Base-by-base conservation (phyloP, 2,888 invertebrate genomes). In the Tribolium freemani region DNA sequence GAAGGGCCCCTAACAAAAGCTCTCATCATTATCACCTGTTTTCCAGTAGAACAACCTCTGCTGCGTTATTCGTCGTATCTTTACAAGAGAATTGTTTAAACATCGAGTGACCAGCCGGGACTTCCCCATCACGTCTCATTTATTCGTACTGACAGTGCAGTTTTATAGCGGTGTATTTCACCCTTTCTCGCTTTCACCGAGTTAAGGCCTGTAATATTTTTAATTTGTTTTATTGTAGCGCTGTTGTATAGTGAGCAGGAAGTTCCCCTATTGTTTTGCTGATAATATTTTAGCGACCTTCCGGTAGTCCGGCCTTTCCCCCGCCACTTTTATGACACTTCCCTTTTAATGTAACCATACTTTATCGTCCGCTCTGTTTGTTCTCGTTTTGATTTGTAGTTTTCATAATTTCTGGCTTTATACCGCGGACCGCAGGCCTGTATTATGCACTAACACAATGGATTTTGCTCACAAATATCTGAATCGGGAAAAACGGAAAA, bases 211-310 rank as follows among this genome's bases (percentile, higher is more conserved):
- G 76, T 80, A 81, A 83, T 82, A 84, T 84, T 84, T 84, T 83
- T 84, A 84, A 84, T 84, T 84, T 83, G 83, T 84, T 84, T 84
- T 83, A 84, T 83, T 83, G 83, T 82, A 81, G 80, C 83, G 80
- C 79, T 80, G 81, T 82, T 83, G 79, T 81, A 81, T 80, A 81
- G 82, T 82, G 80, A 81, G 79, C 83, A 80, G 84, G 84, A 85
- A 83, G 82, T 82, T 79, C 79, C 80, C 82, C 85, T 83, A 85
- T 85, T 85, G 85, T 85, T 83, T 83, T 80, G 79, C 78, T 82
- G 84, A 84, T 84, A 85, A 84, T 85, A 85, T 84, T 85, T 84
- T 82, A 84, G 83, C 82, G 80, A 76, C 82, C 82, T 84, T 84
- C 83, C 84, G 83, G 83, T 82, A 81, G 81, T 76, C 77, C 79